A percentile compares a stretch with the other conserved stretches of the same genome.
Evolutionary conservation across 2,113 vertebrate genomes (phyloP).

Genomic region (Phoenicopterus ruber): DNA sequence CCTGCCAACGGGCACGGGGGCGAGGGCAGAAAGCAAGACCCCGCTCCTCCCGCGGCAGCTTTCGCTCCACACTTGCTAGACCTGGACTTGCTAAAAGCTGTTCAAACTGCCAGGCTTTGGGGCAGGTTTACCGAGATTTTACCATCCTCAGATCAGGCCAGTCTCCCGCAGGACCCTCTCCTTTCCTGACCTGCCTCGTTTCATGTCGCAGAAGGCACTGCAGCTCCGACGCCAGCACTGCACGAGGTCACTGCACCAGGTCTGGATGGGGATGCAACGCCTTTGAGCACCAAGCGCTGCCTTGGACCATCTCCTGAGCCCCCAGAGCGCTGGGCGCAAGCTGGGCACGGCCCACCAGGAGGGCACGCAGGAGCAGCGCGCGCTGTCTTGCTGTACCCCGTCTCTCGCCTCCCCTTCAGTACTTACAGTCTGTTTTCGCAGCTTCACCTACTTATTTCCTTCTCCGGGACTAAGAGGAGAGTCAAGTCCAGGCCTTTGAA

Average conservation of each 20-base stretch:
- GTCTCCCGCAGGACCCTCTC: no score
- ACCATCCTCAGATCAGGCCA: not conserved
- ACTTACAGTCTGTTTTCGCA: not conserved
- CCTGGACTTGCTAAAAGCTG: not conserved
- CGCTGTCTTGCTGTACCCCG: not conserved
- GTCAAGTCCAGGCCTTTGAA: not conserved
- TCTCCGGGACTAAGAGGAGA: not conserved
- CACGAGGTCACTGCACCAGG: not conserved
- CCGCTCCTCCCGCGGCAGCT: accelerated
- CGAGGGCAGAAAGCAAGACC: not conserved
- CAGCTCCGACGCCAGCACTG: accelerated
- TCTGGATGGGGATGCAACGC: not conserved
- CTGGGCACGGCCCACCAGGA: accelerated
- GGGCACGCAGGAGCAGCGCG: not conserved
- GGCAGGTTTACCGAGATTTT: not conserved
- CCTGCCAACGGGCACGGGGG: accelerated
- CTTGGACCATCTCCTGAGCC: not conserved
- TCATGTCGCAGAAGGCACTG: not conserved
- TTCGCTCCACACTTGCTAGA: not conserved
- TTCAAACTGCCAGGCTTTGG: not conserved
- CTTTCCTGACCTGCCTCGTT: not conserved
- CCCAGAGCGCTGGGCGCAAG: not conserved
- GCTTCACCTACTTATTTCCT: not conserved
- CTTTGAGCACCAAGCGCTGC: not conserved
- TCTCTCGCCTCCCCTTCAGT: not conserved